Conservation (phyloP, 2,113 vertebrate species). For the Neofelis nebulosa region DNA sequence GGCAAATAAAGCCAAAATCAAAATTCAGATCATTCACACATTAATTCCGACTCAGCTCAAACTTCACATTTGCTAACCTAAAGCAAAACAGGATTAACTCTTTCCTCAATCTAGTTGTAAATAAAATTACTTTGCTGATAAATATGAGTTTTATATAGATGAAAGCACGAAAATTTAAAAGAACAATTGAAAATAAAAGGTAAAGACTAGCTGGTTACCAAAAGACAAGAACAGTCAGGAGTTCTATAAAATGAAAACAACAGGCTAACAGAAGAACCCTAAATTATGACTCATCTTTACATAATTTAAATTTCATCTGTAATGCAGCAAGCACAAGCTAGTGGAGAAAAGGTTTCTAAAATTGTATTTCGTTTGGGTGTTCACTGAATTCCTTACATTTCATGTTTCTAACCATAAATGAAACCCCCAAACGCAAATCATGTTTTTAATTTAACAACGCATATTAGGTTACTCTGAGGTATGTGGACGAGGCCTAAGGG, state of each 20-base stretch:
- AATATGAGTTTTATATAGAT: not conserved
- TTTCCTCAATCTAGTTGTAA: not conserved
- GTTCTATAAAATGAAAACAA: not conserved
- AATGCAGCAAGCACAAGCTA: conserved; percentile 25
- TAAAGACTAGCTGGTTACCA: not conserved
- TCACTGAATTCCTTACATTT: conserved; percentile 71
- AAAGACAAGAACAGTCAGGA: not conserved
- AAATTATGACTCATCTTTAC: not conserved
- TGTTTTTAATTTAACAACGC: conserved; percentile 77
- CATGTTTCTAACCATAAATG: conserved; percentile 70
- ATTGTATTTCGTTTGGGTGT: conserved; percentile 53
- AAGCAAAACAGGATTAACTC: not conserved
- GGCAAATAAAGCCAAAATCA: not conserved
- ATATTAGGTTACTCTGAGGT: conserved; percentile 67
- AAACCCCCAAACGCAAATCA: conserved; percentile 59
- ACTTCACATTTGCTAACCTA: not conserved
- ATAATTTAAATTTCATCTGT: conserved; percentile 47
- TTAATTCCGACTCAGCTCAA: not conserved
- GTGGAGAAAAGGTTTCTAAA: conserved; percentile 56
- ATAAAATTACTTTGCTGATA: not conserved
- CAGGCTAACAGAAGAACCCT: not conserved
- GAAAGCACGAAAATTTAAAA: conserved; percentile 31
- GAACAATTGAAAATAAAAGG: not conserved
- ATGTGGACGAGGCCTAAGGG: conserved; percentile 61
- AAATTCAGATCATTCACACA: not conserved